phyloP scores from a whole-genome alignment of 1,140 invertebrate species.

The Saccostrea cuccullata region DNA sequence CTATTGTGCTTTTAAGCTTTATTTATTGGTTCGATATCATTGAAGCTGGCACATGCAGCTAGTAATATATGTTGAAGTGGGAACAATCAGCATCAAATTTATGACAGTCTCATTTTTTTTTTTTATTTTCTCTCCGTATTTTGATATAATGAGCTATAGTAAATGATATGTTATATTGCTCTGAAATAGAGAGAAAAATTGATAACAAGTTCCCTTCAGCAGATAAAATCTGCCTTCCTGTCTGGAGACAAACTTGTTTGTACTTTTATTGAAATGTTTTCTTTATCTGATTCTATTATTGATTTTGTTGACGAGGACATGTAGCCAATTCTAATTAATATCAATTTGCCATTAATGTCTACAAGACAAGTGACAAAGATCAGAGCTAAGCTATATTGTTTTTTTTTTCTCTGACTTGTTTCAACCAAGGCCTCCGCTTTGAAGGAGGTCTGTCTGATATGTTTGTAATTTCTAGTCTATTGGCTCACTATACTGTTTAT shows the following conservation, averaged over 20 bases:
- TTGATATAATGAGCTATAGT: neutral
- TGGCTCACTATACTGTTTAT: too few species aligned
- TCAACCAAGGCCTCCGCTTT: too few species aligned
- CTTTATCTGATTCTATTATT: constrained; percentile 1
- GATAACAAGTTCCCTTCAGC: neutral
- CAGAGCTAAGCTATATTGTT: neutral
- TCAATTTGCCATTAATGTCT: constrained; percentile 8
- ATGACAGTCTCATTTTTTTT: neutral
- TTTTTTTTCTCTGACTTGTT: too few species aligned
- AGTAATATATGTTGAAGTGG: neutral
- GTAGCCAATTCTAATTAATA: neutral
- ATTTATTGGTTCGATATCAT: neutral
- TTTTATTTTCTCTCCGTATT: too few species aligned
- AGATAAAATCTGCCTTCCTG: constrained; percentile 12
- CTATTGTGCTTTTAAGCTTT: neutral
- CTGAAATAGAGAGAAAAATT: constrained; percentile 8
- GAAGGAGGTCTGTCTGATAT: too few species aligned
- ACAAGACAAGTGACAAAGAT: neutral
- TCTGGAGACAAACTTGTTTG: neutral
- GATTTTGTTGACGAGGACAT: neutral
- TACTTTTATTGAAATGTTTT: constrained; percentile 6
- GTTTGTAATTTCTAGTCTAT: too few species aligned
- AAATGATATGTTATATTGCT: neutral
- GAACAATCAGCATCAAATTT: neutral
- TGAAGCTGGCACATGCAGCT: neutral